phyloP scores from a whole-genome alignment of 2,797 vertebrate genomes.

The Ciconia nigra region DNA sequence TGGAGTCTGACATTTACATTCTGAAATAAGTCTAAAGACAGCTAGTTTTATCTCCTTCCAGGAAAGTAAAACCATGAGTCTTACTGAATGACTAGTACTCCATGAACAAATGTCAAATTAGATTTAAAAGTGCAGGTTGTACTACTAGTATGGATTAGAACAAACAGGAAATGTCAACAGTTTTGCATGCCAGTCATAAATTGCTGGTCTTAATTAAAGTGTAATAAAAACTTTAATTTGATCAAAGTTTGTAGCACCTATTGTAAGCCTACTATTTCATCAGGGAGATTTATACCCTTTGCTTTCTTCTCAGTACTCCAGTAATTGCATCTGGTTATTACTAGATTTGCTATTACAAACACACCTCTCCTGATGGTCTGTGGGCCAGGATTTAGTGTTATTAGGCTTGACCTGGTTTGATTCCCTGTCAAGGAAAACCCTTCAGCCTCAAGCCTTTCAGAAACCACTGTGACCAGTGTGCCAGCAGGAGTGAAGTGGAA shows the following conservation, averaged over 20 bases:
- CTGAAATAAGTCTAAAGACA: neutral
- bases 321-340: constrained; percentile 7
- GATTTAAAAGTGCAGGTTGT: neutral
- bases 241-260: neutral
- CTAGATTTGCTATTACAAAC: neutral
- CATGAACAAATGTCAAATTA: neutral
- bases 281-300: neutral
- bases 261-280: neutral
- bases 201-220: constrained; percentile 19
- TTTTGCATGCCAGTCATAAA: neutral
- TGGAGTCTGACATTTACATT: neutral
- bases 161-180: neutral
- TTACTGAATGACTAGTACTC: neutral
- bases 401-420: neutral
- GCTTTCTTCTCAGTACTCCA: neutral
- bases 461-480: neutral
- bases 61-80: neutral
- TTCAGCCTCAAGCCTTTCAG: neutral
- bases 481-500: neutral
- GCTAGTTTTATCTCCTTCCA: constrained; percentile 4
- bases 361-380: neutral
- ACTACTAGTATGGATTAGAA: neutral
- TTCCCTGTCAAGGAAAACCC: neutral
- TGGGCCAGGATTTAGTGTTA: neutral
- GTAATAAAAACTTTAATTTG: constrained; percentile 39